Conservation (phyloP, 2,113 vertebrate species). For the Alectura lathami region DNA sequence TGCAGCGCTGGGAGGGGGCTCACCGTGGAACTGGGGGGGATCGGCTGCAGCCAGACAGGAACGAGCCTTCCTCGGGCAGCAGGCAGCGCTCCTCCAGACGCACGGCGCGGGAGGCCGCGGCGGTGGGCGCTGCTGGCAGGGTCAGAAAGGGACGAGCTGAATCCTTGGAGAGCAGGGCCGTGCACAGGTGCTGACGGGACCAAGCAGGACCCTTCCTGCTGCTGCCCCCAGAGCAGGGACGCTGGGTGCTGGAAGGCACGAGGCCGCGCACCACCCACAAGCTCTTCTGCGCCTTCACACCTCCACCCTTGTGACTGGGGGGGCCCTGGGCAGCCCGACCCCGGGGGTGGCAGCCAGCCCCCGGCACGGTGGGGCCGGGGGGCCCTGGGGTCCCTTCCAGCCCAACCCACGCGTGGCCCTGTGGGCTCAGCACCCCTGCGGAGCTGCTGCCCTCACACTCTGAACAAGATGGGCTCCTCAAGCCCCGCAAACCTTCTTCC, state of each 20-base stretch:
- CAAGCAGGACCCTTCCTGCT: not conserved
- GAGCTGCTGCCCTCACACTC: accelerated
- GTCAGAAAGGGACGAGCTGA: not conserved
- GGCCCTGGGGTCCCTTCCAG: not conserved
- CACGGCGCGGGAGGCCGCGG: not conserved
- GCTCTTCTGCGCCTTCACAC: too few relatives aligned
- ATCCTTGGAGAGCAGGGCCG: not conserved
- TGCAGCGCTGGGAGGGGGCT: not conserved
- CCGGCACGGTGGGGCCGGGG: too few relatives aligned
- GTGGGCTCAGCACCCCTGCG: too few relatives aligned
- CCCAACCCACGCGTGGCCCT: not conserved
- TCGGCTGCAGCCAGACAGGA: not conserved
- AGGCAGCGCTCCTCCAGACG: not conserved
- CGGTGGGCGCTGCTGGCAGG: not conserved
- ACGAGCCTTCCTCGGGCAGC: not conserved
- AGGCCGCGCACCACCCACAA: too few relatives aligned
- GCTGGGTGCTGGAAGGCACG: not conserved
- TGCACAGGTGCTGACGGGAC: accelerated
- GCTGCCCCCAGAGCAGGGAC: accelerated
- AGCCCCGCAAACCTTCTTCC: not conserved
- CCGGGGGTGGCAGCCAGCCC: too few relatives aligned
- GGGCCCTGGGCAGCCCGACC: too few relatives aligned
- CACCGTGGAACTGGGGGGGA: not conserved
- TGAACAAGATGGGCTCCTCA: not conserved
- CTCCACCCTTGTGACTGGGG: too few relatives aligned